Conservation (phyloP, 2,888 invertebrate genomes). For the Tenodera sinensis region DNA sequence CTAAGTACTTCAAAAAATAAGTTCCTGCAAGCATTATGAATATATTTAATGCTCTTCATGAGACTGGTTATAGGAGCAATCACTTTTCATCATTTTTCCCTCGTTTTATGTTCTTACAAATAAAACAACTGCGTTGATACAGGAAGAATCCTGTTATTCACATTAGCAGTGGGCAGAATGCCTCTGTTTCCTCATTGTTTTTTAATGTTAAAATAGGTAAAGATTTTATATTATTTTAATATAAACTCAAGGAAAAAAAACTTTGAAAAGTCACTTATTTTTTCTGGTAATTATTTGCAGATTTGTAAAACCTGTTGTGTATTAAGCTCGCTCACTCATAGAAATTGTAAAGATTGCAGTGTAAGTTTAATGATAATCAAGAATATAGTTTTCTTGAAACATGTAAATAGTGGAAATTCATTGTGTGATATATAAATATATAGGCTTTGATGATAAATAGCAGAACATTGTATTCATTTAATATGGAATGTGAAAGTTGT, state of each 20-base stretch:
- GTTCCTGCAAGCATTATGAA: neutral
- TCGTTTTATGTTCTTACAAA: neutral
- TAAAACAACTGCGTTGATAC: neutral
- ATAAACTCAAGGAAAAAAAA: neutral
- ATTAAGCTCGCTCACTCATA: neutral
- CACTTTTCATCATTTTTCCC: neutral
- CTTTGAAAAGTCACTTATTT: neutral
- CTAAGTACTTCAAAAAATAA: slow-evolving; percentile 42
- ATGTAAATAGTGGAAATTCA: neutral
- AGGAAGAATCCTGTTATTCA: neutral
- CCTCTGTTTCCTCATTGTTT: neutral
- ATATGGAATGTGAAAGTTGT: neutral
- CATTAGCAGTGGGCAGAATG: neutral
- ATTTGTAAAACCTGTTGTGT: neutral
- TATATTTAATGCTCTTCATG: neutral
- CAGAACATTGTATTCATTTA: neutral
- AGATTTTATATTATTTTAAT: neutral
- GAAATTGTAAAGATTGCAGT: neutral
- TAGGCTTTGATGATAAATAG: neutral
- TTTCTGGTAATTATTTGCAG: neutral
- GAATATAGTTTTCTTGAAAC: neutral
- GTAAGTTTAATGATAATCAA: neutral
- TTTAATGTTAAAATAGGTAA: neutral
- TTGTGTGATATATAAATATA: neutral
- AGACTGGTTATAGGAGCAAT: neutral